Conservation (phyloP, 2,888 invertebrate genomes). For the Trichopoda pennipes region DNA sequence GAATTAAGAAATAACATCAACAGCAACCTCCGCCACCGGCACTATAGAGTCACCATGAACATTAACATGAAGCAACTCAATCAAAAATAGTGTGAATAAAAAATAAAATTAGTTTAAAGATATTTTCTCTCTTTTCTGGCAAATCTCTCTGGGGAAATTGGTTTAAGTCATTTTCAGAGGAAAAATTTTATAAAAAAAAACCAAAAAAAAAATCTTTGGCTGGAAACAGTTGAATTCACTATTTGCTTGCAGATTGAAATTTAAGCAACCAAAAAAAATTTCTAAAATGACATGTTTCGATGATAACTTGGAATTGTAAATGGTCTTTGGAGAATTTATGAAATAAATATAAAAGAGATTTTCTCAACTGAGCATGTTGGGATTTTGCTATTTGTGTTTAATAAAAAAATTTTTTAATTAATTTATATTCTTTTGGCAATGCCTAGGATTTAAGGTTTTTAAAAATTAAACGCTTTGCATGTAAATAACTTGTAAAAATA, state of each 20-base stretch:
- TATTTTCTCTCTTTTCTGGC: constrained; percentile 17
- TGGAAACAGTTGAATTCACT: constrained; percentile 7
- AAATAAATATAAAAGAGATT: constrained; percentile 14
- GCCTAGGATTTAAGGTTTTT: too few species aligned
- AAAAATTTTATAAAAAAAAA: background rate
- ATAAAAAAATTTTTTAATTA: too few species aligned
- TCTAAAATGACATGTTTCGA: constrained; percentile 20
- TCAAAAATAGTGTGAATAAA: constrained; percentile 26
- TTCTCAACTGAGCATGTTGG: too few species aligned
- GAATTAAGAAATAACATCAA: constrained; percentile 50
- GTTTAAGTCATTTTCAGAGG: constrained; percentile 41
- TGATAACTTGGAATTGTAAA: constrained; percentile 46
- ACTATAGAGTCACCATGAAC: constrained; percentile 8
- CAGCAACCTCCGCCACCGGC: constrained; percentile 28
- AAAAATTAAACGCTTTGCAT: too few species aligned
- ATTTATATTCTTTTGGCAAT: too few species aligned
- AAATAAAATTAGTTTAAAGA: constrained; percentile 19
- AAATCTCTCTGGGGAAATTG: constrained; percentile 64
- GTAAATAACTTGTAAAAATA: too few species aligned
- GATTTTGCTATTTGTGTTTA: too few species aligned
- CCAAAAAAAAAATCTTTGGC: background rate
- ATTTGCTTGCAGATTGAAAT: constrained; percentile 42
- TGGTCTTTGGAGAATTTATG: constrained; percentile 48
- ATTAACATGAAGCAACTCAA: constrained; percentile 33
- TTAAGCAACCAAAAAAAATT: constrained; percentile 43